phyloP scores from a whole-genome alignment of 2,113 vertebrate genomes.

The Lophius piscatorius region DNA sequence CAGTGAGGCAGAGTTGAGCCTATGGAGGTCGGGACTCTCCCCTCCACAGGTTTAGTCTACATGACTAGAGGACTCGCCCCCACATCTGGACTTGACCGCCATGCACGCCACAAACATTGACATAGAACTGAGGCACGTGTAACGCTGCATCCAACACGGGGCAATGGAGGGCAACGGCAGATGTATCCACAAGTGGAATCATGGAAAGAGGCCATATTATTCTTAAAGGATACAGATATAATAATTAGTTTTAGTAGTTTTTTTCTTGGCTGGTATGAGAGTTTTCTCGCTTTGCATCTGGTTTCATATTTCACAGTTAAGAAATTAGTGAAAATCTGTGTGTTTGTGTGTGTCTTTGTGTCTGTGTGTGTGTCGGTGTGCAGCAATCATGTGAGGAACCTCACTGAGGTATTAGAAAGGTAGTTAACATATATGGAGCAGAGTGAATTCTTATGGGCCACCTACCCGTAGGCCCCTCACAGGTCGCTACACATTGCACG shows the following conservation, averaged over 20 bases:
- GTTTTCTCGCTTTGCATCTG: background rate
- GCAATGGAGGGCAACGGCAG: constrained; percentile 9
- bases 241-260: no score
- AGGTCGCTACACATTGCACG: constrained; percentile 61
- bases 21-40: constrained; percentile 43
- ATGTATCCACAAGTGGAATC: constrained; percentile 8
- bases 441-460: constrained; percentile 61
- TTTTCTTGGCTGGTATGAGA: constrained; percentile 3
- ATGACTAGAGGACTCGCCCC: constrained; percentile 44
- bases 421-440: constrained; percentile 68
- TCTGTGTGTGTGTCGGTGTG: constrained; percentile 19
- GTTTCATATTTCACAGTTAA: constrained; percentile 15
- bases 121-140: constrained; percentile 13
- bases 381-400: constrained; percentile 40
- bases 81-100: constrained; percentile 72
- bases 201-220: background rate
- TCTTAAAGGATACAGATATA: no score
- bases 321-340: background rate
- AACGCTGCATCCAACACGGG: constrained; percentile 2
- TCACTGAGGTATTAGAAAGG: constrained; percentile 40
- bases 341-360: background rate
- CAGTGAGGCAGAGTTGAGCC: constrained; percentile 33
- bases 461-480: constrained; percentile 56
- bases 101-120: constrained; percentile 32
- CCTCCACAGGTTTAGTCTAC: constrained; percentile 72